Evolutionary conservation across 2,888 invertebrate species (phyloP).

Genomic region (Notodonta dromedarius): DNA sequence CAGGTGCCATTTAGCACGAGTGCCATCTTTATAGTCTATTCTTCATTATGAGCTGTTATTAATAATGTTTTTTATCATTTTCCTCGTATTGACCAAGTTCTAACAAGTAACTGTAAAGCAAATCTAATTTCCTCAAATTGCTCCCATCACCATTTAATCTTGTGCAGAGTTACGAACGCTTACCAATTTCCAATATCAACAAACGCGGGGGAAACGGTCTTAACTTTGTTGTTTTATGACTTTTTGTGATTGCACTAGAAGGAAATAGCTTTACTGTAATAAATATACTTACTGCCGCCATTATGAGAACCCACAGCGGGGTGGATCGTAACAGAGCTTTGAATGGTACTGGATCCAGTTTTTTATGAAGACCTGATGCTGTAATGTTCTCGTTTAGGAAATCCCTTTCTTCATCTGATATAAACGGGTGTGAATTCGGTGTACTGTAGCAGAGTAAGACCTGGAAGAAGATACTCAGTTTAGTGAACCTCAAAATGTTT

Average conservation of each 20-base stretch:
- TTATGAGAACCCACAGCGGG: conserved; percentile 88
- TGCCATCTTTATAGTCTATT: too few species aligned
- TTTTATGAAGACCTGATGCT: conserved; percentile 79
- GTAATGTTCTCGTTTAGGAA: conserved; percentile 81
- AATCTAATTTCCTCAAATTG: conserved; percentile 1
- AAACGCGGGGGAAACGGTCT: conserved; percentile 7
- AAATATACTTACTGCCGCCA: conserved; percentile 84
- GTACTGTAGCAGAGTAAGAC: conserved; percentile 75
- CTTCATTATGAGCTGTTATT: neutral
- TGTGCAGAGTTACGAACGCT: neutral
- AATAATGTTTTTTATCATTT: neutral
- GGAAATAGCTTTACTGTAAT: conserved; percentile 13
- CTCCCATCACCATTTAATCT: neutral
- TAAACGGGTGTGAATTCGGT: conserved; percentile 80
- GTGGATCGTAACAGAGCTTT: conserved; percentile 85
- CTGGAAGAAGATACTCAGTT: conserved; percentile 43
- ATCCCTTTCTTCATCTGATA: conserved; percentile 76
- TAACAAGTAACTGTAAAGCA: neutral
- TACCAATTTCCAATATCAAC: conserved; percentile 8
- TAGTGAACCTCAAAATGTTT: neutral
- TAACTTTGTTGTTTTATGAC: conserved; percentile 13
- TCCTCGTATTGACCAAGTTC: neutral
- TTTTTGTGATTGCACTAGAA: conserved; percentile 9
- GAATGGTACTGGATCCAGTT: conserved; percentile 87
- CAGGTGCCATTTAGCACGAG: too few species aligned